Conservation (phyloP, 1,140 invertebrate species). For the Musca vetustissima region DNA sequence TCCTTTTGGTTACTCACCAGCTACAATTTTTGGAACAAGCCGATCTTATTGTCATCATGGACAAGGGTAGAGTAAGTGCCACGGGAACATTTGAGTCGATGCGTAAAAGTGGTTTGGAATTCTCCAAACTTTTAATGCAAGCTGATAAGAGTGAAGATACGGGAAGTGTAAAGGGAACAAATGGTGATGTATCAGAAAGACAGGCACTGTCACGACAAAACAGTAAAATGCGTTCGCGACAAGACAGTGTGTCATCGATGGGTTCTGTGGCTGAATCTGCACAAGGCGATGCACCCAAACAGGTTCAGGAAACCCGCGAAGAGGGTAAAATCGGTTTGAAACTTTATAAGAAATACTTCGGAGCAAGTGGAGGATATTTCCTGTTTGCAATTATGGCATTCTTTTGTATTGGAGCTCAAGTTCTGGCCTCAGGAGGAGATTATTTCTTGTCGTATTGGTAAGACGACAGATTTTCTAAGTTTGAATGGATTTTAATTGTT, state of each 20-base stretch:
- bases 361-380: constrained; percentile 60
- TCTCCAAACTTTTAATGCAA: constrained; percentile 63
- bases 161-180: constrained; percentile 35
- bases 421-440: constrained; percentile 67
- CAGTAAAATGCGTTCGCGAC: constrained; percentile 44
- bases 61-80: constrained; percentile 63
- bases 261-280: constrained; percentile 63
- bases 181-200: constrained; percentile 33
- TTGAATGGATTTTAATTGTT: neutral
- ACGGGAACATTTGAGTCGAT: constrained; percentile 66
- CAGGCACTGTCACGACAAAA: constrained; percentile 37
- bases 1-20: constrained; percentile 82
- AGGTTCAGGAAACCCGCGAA: constrained; percentile 60
- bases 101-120: constrained; percentile 64
- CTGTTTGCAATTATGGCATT: constrained; percentile 53
- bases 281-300: constrained; percentile 55
- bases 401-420: constrained; percentile 63
- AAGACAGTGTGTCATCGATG: constrained; percentile 57
- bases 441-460: constrained; percentile 71
- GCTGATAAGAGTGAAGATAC: constrained; percentile 57
- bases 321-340: constrained; percentile 61
- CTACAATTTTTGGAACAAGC: constrained; percentile 81
- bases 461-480: constrained; percentile 31
- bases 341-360: constrained; percentile 66
- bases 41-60: constrained; percentile 66